phyloP scores from a whole-genome alignment of 2,888 invertebrate species.

The Lissocephala sabroskyi region DNA sequence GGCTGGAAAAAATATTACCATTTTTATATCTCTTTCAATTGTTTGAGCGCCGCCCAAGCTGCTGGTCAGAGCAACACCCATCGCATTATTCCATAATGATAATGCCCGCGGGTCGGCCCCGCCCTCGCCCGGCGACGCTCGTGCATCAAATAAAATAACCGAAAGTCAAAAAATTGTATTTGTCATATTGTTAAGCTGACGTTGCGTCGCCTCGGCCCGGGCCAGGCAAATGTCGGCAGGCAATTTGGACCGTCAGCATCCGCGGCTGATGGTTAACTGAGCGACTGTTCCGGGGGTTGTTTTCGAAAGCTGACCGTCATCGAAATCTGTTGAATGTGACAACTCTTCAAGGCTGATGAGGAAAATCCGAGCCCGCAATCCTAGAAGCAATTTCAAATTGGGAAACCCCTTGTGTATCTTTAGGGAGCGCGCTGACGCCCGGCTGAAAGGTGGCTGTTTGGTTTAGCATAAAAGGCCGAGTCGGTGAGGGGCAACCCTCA shows the following conservation, averaged over 20 bases:
- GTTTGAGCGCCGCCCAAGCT: constrained; percentile 44
- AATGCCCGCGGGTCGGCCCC: too few relatives aligned
- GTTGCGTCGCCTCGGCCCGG: constrained; percentile 19
- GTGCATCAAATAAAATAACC: constrained; percentile 1
- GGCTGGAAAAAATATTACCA: constrained; percentile 24
- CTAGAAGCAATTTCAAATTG: constrained; percentile 67
- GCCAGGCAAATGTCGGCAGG: neutral
- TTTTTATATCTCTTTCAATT: constrained; percentile 59
- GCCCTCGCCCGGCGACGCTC: too few relatives aligned
- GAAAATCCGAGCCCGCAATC: constrained; percentile 29
- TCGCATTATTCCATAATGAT: constrained; percentile 56
- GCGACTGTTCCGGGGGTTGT: constrained; percentile 59
- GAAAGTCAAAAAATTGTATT: constrained; percentile 58
- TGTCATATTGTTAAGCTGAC: constrained; percentile 64
- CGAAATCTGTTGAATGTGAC: constrained; percentile 58
- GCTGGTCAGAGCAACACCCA: constrained; percentile 26
- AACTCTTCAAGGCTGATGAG: constrained; percentile 18
- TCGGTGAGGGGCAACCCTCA: constrained; percentile 37
- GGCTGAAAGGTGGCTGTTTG: constrained; percentile 40
- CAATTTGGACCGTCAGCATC: too few relatives aligned
- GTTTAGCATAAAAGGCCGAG: constrained; percentile 50
- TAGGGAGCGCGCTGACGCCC: constrained; percentile 39
- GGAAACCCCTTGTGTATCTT: constrained; percentile 64
- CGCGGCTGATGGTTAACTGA: constrained; percentile 40
- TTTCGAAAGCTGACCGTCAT: constrained; percentile 55